A percentile compares a stretch with the other conserved stretches of the same genome.
Conservation (phyloP, 1,140 invertebrate genomes). For the Rhopalosiphum padi region DNA sequence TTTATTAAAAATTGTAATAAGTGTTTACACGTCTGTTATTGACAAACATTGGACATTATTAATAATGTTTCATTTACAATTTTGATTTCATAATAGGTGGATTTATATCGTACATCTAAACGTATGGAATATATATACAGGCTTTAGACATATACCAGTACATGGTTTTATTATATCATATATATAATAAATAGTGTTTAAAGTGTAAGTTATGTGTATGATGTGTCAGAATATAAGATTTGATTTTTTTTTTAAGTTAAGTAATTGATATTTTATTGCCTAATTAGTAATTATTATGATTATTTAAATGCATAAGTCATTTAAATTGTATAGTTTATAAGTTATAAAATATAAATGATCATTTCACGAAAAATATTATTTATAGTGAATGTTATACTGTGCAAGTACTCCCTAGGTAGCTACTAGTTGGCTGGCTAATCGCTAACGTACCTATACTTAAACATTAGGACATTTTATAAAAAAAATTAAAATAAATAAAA, state of each 20-base stretch:
- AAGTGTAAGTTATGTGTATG: neutral
- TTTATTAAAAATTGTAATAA: neutral
- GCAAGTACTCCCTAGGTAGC: neutral
- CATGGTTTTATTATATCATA: neutral
- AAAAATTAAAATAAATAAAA: neutral
- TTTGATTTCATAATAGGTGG: neutral
- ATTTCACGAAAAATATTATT: neutral
- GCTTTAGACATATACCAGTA: neutral
- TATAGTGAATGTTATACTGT: neutral
- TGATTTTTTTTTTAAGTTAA: neutral
- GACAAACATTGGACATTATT: neutral
- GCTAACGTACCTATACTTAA: neutral
- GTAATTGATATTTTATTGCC: neutral
- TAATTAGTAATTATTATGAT: no score
- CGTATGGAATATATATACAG: neutral
- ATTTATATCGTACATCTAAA: neutral
- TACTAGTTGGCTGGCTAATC: neutral
- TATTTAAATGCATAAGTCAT: no score
- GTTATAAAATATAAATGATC: slow-evolving; percentile 6
- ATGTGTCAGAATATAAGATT: neutral
- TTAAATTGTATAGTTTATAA: no score
- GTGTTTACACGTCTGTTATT: neutral
- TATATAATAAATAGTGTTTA: neutral
- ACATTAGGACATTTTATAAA: neutral
- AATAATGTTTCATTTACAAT: neutral